Conservation (phyloP, 2,888 invertebrate species). For the Steromphala cineraria region DNA sequence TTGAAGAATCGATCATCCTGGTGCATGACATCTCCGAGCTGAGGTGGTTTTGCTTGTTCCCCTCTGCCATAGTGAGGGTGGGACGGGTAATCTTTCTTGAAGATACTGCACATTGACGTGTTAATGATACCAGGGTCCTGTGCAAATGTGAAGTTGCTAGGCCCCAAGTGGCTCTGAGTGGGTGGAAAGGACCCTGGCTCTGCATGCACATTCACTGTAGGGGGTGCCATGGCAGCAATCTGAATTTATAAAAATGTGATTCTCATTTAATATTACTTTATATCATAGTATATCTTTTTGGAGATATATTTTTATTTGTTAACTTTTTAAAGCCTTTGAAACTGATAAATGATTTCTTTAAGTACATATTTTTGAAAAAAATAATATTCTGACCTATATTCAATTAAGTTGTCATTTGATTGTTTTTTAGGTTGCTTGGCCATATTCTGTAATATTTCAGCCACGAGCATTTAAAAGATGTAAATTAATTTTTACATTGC, state of each 20-base stretch:
- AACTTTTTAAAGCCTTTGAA: no score
- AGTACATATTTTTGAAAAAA: no score
- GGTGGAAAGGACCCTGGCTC: constrained; percentile 10
- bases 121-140: constrained; percentile 60
- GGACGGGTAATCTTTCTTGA: constrained; percentile 66
- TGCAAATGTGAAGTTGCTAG: constrained; percentile 66
- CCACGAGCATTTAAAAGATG: no score
- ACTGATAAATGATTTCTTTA: no score
- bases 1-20: constrained; percentile 64
- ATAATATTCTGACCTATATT: no score
- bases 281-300: no score
- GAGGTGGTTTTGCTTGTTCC: constrained; percentile 57
- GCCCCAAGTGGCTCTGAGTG: constrained; percentile 36
- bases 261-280: not conserved
- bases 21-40: constrained; percentile 67
- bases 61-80: constrained; percentile 50
- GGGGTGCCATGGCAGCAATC: not conserved
- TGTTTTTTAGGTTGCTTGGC: no score
- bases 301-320: no score
- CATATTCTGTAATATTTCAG: no score
- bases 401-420: no score
- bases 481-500: no score
- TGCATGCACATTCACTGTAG: constrained; percentile 5
- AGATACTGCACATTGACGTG: constrained; percentile 59
- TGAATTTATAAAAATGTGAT: not conserved